Conservation (phyloP, 2,888 invertebrate species). For the Artemia sp. region DNA sequence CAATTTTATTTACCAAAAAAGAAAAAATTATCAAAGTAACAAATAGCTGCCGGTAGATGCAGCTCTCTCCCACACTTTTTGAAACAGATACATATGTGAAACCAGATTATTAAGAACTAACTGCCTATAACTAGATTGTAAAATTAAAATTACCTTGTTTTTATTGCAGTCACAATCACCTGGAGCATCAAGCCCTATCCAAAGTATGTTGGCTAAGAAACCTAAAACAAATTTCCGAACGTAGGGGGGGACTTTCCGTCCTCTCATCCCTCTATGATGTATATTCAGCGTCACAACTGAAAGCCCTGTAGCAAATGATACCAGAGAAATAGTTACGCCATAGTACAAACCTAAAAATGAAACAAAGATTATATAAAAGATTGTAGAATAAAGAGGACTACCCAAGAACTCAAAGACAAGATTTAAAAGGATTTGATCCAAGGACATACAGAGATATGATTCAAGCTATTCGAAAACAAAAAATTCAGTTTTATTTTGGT, state of each 20-base stretch:
- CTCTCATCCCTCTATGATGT: slow-evolving; percentile 36
- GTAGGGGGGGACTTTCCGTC: slow-evolving; percentile 32
- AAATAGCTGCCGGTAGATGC: background rate
- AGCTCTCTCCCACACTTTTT: background rate
- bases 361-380: too few species aligned
- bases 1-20: too few species aligned
- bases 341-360: slow-evolving; percentile 37
- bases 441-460: too few species aligned
- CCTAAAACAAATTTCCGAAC: slow-evolving; percentile 34
- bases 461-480: background rate
- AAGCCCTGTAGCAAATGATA: slow-evolving; percentile 31
- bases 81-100: background rate
- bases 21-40: background rate
- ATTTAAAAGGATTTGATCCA: background rate
- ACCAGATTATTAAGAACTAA: slow-evolving; percentile 20
- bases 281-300: slow-evolving; percentile 36
- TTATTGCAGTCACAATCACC: slow-evolving; percentile 20
- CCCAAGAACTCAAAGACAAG: background rate
- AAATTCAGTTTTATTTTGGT: background rate
- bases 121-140: background rate
- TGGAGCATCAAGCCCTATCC: slow-evolving; percentile 28
- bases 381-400: too few species aligned
- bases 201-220: slow-evolving; percentile 31
- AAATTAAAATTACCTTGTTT: slow-evolving; percentile 15
- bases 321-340: slow-evolving; percentile 38